phyloP scores from a whole-genome alignment of 2,113 vertebrate genomes.

The Egretta garzetta region DNA sequence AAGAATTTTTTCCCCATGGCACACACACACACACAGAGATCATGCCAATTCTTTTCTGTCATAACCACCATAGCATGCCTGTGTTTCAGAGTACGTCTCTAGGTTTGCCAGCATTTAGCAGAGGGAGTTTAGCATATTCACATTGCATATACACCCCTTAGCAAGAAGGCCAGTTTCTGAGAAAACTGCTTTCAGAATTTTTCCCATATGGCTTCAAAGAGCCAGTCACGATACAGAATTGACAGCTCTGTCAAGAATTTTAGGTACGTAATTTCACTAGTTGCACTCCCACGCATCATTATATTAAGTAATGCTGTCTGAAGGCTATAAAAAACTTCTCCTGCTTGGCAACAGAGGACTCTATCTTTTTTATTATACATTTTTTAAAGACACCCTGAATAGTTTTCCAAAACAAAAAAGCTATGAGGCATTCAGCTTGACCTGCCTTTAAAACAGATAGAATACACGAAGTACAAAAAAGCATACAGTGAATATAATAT shows the following conservation, averaged over 20 bases:
- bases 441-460: background rate
- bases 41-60: background rate
- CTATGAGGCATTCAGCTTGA: background rate
- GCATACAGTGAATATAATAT: background rate
- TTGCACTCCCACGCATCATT: slow-evolving; percentile 41
- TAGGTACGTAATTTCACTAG: background rate
- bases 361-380: background rate
- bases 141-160: background rate
- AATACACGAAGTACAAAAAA: background rate
- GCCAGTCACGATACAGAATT: background rate
- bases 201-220: slow-evolving; percentile 30
- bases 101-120: background rate
- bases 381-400: background rate
- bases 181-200: slow-evolving; percentile 3
- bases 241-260: slow-evolving; percentile 47
- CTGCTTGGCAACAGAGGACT: background rate
- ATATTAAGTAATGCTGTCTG: slow-evolving; percentile 45
- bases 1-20: accelerated
- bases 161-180: background rate
- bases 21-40: background rate
- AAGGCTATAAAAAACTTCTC: slow-evolving; percentile 33
- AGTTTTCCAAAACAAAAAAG: background rate
- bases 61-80: background rate
- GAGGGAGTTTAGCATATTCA: background rate
- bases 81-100: background rate